These are phyloP conservation scores for Acanthoscelides obtectus DNA, from an alignment of 2,888 invertebrate species.

Conservation along the genomic window DNA sequence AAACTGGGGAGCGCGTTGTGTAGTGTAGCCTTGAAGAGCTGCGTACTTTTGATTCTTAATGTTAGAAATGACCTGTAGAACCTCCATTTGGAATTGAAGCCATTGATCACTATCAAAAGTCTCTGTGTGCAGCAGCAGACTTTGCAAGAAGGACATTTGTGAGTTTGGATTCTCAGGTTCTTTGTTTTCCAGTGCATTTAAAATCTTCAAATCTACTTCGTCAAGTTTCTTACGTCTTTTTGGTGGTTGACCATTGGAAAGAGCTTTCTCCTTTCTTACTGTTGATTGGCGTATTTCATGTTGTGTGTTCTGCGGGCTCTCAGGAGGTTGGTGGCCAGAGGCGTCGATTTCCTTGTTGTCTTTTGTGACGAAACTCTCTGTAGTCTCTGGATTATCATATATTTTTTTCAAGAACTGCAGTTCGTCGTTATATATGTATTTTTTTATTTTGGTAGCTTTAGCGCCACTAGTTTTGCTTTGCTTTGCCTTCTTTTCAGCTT, in stretches of 20 bases:
- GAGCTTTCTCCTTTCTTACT: constrained; percentile 1
- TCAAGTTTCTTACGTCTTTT: constrained; percentile 1
- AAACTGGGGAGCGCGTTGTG: constrained; percentile 1
- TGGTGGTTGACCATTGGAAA: neutral
- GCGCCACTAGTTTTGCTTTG: constrained; percentile 4
- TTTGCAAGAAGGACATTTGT: constrained; percentile 1
- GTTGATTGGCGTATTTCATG: constrained; percentile 2
- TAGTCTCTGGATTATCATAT: constrained; percentile 1
- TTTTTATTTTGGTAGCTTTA: constrained; percentile 2
- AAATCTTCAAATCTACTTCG: constrained; percentile 3
- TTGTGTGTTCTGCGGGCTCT: neutral
- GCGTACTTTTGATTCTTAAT: constrained; percentile 2
- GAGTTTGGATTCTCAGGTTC: constrained; percentile 3
- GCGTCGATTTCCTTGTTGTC: constrained; percentile 1
- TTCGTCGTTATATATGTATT: constrained; percentile 2
- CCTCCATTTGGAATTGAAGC: constrained; percentile 6
- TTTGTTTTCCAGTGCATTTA: constrained; percentile 3
- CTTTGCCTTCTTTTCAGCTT: constrained; percentile 2
- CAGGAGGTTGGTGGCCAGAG: constrained; percentile 2
- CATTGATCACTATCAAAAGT: neutral
- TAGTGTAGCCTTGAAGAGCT: constrained; percentile 2
- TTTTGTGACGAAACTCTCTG: constrained; percentile 2
- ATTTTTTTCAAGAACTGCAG: constrained; percentile 3
- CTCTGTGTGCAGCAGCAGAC: constrained; percentile 3
- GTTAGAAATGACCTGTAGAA: constrained; percentile 1